Percentiles rank a stretch among this genome's conserved stretches.
Conservation (phyloP, 1,140 invertebrate genomes). For the Macrobrachium rosenbergii region DNA sequence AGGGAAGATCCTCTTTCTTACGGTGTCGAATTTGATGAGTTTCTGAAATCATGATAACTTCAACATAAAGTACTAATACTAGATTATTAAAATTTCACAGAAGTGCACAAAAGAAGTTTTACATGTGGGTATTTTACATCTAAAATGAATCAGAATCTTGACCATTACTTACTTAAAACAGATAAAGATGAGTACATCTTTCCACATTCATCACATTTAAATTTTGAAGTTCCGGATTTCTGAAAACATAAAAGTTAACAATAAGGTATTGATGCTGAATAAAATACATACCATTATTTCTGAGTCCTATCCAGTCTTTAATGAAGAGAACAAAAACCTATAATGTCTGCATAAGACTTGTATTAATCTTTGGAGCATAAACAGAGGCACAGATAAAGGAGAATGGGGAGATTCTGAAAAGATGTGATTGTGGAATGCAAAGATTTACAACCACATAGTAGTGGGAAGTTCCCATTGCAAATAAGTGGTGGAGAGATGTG, state of each 20-base stretch:
- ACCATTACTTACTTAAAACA: neutral
- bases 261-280: neutral
- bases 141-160: neutral
- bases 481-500: too few species aligned
- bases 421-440: too few species aligned
- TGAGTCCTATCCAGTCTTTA: neutral
- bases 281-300: neutral
- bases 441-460: too few species aligned
- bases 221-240: neutral
- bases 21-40: slow-evolving; percentile 7
- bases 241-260: neutral
- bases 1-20: slow-evolving; percentile 4
- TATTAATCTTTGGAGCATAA: too few species aligned
- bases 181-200: slow-evolving; percentile 17
- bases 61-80: neutral
- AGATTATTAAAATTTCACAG: neutral
- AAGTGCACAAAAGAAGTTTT: neutral
- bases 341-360: too few species aligned
- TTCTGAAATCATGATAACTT: neutral
- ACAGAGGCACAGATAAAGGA: too few species aligned
- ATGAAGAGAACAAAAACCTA: too few species aligned
- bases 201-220: slow-evolving; percentile 4
- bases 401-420: too few species aligned
- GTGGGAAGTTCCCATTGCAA: too few species aligned
- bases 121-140: too few species aligned